These are phyloP conservation scores for Bellardia bayeri DNA, from an alignment of 2,888 invertebrate species.

Conservation along the genomic window DNA sequence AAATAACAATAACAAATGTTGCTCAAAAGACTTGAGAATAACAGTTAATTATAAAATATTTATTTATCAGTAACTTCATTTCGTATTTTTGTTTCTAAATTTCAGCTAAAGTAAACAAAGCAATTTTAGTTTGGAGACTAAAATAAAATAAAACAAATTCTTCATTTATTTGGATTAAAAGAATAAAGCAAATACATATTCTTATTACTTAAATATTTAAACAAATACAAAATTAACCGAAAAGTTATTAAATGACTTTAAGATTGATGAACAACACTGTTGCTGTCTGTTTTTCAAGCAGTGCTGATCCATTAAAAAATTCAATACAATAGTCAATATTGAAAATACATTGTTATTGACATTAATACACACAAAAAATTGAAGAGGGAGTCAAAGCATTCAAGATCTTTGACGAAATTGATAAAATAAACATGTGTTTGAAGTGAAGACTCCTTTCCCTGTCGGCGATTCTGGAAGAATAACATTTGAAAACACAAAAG, in stretches of 20 bases:
- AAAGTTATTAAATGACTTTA: slow-evolving; percentile 7
- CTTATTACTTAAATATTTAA: neutral
- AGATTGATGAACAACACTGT: slow-evolving; percentile 13
- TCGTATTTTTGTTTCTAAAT: slow-evolving; percentile 19
- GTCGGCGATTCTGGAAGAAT: neutral
- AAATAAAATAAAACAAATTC: slow-evolving; percentile 15
- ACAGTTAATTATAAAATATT: slow-evolving; percentile 53
- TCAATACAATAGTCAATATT: neutral
- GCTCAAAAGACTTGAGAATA: neutral
- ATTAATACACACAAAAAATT: neutral
- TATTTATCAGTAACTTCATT: slow-evolving; percentile 32
- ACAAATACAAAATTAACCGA: neutral
- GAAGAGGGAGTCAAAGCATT: neutral
- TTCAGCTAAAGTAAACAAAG: slow-evolving; percentile 60
- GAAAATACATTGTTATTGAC: neutral
- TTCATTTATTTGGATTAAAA: slow-evolving; percentile 7
- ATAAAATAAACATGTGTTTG: slow-evolving; percentile 10
- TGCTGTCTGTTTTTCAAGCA: neutral
- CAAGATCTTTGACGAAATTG: neutral
- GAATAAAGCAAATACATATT: neutral
- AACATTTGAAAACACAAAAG: neutral
- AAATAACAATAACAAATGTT: slow-evolving; percentile 11
- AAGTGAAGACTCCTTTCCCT: neutral
- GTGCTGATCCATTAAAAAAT: neutral
- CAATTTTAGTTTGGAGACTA: slow-evolving; percentile 39